Percentiles rank a stretch among this genome's conserved stretches.
Evolutionary conservation across 2,888 invertebrate species (phyloP).

Genomic region (Tuberolachnus salignus): DNA sequence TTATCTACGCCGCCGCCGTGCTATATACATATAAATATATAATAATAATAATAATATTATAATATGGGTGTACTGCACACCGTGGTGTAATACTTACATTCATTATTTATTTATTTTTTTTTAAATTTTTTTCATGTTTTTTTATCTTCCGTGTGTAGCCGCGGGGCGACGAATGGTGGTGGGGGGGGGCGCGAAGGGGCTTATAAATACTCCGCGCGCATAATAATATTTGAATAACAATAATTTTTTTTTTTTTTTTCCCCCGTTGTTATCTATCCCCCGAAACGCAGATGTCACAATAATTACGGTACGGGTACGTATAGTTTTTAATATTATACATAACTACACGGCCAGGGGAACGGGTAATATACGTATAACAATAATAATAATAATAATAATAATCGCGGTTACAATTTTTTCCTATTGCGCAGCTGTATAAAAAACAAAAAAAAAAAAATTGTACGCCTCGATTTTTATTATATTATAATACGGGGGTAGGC

Average conservation of each 20-base stretch:
- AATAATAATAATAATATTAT: no score
- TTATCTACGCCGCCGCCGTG: slow-evolving; percentile 5
- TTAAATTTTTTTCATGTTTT: neutral
- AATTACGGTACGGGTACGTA: slow-evolving; percentile 47
- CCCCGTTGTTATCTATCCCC: neutral
- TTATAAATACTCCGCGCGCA: no score
- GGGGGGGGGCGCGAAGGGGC: no score
- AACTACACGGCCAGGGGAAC: no score
- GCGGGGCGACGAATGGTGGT: neutral
- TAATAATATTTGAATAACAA: slow-evolving; percentile 33
- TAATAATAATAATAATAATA: no score
- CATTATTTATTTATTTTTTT: neutral
- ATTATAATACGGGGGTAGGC: no score
- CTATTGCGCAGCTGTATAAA: neutral
- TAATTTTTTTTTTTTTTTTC: slow-evolving; percentile 5
- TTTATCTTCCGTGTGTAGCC: neutral
- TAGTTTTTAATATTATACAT: no score
- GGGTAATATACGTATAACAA: no score
- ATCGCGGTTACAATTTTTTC: no score
- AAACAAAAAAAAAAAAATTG: slow-evolving; percentile 16
- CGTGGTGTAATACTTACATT: no score
- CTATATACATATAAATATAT: no score
- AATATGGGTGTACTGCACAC: no score
- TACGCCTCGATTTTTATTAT: neutral
- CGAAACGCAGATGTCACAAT: slow-evolving; percentile 54